Conservation (phyloP, 2,797 vertebrate species). For the Ceryle rudis region DNA sequence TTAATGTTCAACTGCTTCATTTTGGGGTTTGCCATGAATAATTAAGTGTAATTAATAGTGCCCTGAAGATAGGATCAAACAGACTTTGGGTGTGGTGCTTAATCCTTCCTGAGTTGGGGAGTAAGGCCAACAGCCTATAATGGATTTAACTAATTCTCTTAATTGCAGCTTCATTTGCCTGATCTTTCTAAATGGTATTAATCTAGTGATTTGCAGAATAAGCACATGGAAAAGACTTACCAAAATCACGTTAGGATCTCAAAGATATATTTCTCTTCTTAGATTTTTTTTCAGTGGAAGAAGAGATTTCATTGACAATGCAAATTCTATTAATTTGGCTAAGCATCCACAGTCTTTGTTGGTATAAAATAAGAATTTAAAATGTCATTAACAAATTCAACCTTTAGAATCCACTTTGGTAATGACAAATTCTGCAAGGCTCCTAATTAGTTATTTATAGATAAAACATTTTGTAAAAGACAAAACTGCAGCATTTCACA, state of each 20-base stretch:
- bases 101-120: slow-evolving; percentile 69
- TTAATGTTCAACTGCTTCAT: slow-evolving; percentile 57
- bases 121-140: slow-evolving; percentile 68
- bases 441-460: slow-evolving; percentile 32
- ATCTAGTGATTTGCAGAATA: slow-evolving; percentile 73
- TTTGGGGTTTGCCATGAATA: slow-evolving; percentile 67
- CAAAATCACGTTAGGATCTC: slow-evolving; percentile 62
- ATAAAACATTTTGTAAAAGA: not conserved
- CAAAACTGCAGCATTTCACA: not conserved
- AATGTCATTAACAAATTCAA: slow-evolving; percentile 45
- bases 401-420: not conserved
- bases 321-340: slow-evolving; percentile 55
- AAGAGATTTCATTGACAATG: slow-evolving; percentile 25
- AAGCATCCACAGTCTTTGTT: not conserved
- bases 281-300: not conserved
- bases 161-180: slow-evolving; percentile 73
- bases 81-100: slow-evolving; percentile 67
- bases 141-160: slow-evolving; percentile 75
- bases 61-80: slow-evolving; percentile 69
- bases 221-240: slow-evolving; percentile 67
- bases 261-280: slow-evolving; percentile 24
- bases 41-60: slow-evolving; percentile 70
- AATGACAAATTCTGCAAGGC: slow-evolving; percentile 9
- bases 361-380: slow-evolving; percentile 39
- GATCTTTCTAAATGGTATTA: slow-evolving; percentile 74